Base-by-base conservation (phyloP, 2,888 invertebrate genomes). In the Notodonta dromedarius region DNA sequence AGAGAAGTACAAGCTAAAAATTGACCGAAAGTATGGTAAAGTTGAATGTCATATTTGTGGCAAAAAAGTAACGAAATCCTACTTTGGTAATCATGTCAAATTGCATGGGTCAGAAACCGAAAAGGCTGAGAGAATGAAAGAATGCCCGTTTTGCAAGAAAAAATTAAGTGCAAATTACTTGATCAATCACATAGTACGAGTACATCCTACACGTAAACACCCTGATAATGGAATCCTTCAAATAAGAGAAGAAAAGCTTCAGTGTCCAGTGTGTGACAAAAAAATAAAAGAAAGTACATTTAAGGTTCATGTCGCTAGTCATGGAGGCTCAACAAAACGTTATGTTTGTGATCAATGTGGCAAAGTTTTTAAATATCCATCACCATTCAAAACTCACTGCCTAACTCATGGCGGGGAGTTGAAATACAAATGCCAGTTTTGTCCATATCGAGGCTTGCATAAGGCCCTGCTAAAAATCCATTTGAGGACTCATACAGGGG, bases 261-360 rank as follows among this genome's bases (percentile, higher is more conserved):
- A 68, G 61, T 80, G 79, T 56, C 77, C 76, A 14, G 58, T 79
- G 39, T 80, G 80, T 65, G 74, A 72, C 53, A 77, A 67, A 42
- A 61, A 60, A 8, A 14, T 75, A 9, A 63, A 58, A 54, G 70
- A 77, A 63, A 59, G 42, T 48, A 65, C 59, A 7, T 82, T 71
- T 54, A 71, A 75, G 61, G 61, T 57, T 0, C 82, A 82, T 58
- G 60, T 80, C 13, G 67, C 69, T 12, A 69, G 60, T 2, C 82
- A 82, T 50, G 71, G 73, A 2, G 66, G 62, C 7, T 57, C 65
- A 12, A 58, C 40, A 24, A 74, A 62, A 48, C 69, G 60, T 1
- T 84, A 77, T 59, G 66, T 85, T 12, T 85, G 85, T 67, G 84
- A 85, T 39, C 69, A 78, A 65, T 85, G 85, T 62, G 84, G 84